Percentiles rank a stretch among this genome's conserved stretches.
phyloP scores from a whole-genome alignment of 1,140 invertebrate species.

The Neodiprion fabricii region DNA sequence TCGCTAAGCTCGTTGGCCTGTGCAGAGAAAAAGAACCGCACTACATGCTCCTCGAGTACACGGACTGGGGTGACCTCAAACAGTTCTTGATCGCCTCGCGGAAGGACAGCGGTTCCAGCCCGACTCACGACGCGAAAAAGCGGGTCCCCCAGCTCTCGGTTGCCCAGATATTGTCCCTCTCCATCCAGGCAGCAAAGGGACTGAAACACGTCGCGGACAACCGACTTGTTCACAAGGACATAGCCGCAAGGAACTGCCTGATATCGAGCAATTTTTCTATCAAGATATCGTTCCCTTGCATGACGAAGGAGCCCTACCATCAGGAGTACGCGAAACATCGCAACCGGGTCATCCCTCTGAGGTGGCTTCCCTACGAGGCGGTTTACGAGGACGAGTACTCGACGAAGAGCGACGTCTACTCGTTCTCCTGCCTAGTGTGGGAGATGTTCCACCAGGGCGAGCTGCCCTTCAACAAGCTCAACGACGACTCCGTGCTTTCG shows the following conservation, averaged over 20 bases:
- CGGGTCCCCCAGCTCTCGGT: slow-evolving; percentile 70
- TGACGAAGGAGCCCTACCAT: slow-evolving; percentile 85
- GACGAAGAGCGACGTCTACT: slow-evolving; percentile 93
- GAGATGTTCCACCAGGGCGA: slow-evolving; percentile 90
- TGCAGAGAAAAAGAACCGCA: slow-evolving; percentile 86
- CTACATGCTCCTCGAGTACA: slow-evolving; percentile 89
- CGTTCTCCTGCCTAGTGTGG: slow-evolving; percentile 89
- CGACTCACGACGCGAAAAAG: slow-evolving; percentile 54
- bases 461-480: slow-evolving; percentile 82
- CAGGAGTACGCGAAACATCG: slow-evolving; percentile 84
- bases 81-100: slow-evolving; percentile 89
- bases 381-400: slow-evolving; percentile 91
- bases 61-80: slow-evolving; percentile 95
- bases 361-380: slow-evolving; percentile 90
- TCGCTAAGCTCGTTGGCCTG: slow-evolving; percentile 80
- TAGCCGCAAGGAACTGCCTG: slow-evolving; percentile 93
- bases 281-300: slow-evolving; percentile 82
- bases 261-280: slow-evolving; percentile 83
- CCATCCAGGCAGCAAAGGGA: slow-evolving; percentile 82
- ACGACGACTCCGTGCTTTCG: slow-evolving; percentile 77
- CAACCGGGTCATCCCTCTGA: slow-evolving; percentile 69
- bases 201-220: slow-evolving; percentile 82
- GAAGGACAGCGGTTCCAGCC: slow-evolving; percentile 59
- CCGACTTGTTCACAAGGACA: slow-evolving; percentile 83
- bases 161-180: slow-evolving; percentile 75